A percentile compares a stretch with the other conserved stretches of the same genome.
Conservation (phyloP, 2,113 vertebrate species). For the Menura novaehollandiae region DNA sequence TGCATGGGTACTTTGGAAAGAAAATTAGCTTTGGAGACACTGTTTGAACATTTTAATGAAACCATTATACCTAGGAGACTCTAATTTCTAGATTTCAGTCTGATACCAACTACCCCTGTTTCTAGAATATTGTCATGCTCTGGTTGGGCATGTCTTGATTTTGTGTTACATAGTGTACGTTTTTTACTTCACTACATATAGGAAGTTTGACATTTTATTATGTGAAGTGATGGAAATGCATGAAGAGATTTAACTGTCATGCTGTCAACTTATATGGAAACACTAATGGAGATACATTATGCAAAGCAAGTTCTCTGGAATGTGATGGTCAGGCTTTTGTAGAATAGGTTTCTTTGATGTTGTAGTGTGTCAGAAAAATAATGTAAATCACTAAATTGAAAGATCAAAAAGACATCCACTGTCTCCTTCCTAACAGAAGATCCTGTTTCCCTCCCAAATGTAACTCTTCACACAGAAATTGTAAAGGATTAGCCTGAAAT, state of each 20-base stretch:
- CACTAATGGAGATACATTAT: neutral
- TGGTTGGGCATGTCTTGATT: neutral
- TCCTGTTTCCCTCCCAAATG: neutral
- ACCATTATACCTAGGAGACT: slow-evolving; percentile 44
- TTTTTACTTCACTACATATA: neutral
- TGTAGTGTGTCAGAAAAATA: neutral
- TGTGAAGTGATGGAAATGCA: neutral
- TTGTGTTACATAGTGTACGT: neutral
- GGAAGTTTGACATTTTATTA: neutral
- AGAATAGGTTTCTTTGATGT: neutral
- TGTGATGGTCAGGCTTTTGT: neutral
- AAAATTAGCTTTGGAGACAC: slow-evolving; percentile 51
- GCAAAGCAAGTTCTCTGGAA: neutral
- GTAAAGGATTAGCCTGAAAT: neutral
- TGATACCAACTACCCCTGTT: neutral
- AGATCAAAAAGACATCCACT: neutral
- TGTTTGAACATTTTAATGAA: slow-evolving; percentile 55
- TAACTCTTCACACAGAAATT: neutral
- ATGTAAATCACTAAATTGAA: neutral
- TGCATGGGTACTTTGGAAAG: slow-evolving; percentile 50
- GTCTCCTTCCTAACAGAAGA: neutral
- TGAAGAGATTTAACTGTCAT: slow-evolving; percentile 6
- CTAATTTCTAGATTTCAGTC: slow-evolving; percentile 41
- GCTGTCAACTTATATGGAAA: neutral
- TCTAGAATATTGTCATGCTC: neutral